Base-by-base conservation (phyloP, 2,797 vertebrate species). In the Xyrichtys novacula region DNA sequence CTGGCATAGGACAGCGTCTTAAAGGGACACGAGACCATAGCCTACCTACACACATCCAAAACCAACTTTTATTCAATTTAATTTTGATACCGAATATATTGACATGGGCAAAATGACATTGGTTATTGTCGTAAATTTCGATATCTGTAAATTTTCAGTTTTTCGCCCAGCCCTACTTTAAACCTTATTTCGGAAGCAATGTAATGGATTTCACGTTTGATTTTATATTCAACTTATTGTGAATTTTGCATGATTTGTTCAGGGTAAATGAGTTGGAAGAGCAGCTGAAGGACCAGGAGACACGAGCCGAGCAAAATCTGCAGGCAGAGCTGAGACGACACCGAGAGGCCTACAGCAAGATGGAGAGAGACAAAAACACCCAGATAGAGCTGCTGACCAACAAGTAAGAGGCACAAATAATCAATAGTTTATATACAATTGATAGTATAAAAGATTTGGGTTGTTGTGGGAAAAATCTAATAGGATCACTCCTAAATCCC, bases 181-280 rank as follows among this genome's bases (percentile, higher is more conserved):
- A n/a, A n/a, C n/a, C n/a, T n/a, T n/a, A n/a, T n/a, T n/a, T n/a
- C n/a, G n/a, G n/a, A n/a, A n/a, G n/a, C n/a, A n/a, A n/a, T n/a
- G n/a, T n/a, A n/a, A n/a, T n/a, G n/a, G n/a, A n/a, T n/a, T n/a
- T n/a, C n/a, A n/a, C n/a, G n/a, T n/a, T n/a, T n/a, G n/a, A n/a
- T n/a, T n/a, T n/a, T n/a, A n/a, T n/a, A n/a, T n/a, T n/a, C n/a
- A n/a, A n/a, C n/a, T n/a, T n/a, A n/a, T 8, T 32, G 31, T 39
- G 1, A 7, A 46, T 46, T 58, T 28, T 38, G 15, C 39, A 28
- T 39, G 16, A 12, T 19, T 6, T 68, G 36, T 68, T 23, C 87
- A 98, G 97, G 90, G 96, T 99, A 54, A 91, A 99, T 9, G 97
- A 98, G 71, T 88, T 99, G 57, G 98, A 99, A 88, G 98, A 99